Evolutionary conservation across 2,113 vertebrate genomes (phyloP), one percentile per base, ranked within the genome.

Genomic region (Hippocampus barbouri): DNA sequence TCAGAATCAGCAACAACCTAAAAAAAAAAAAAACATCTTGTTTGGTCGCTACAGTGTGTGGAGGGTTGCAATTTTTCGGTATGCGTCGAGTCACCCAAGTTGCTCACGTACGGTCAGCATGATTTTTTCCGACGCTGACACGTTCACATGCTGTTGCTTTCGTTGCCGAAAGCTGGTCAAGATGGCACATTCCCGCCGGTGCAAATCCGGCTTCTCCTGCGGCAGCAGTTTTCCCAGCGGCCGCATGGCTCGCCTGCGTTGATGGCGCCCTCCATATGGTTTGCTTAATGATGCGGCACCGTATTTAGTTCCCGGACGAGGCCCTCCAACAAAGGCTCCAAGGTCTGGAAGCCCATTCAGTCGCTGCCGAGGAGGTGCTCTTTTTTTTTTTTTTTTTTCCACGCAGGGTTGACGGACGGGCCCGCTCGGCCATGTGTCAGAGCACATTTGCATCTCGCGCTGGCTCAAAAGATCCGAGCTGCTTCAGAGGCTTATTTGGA

Each of bases 281-380:
- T 77, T 68, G 70, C 64, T 76, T 76, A 74, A 80, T 76, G 78
- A 79, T 81, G 83, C 78, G 67, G 54, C 72, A 70, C 69, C 81
- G 75, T 77, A 68, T 78, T 76, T 75, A 73, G 74, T 72, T 72
- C 72, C 74, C 76, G 65, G 34, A 23, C 67, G 77, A 76, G 73
- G 79, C 68, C 47, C 1, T 0, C 21, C 65, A 80, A 73, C 69
- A 81, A 81, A 75, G 76, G 56, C 47, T 67, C 63, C 43, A 20
- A 43, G 47, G 69, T 73, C 60, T 84, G 70, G 82, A 89, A 80
- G 62, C 12, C 74, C 73, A 84, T 84, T 83, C 73, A 80, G 63
- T 66, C 72, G 20, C 66, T 21, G 67, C 62, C 72, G 53, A 82
- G 16, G 62, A 64, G 40, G 79, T 57, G 74, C 69, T 47, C 54